phyloP scores from a whole-genome alignment of 2,888 invertebrate species.

The Boloria euphrosyne region DNA sequence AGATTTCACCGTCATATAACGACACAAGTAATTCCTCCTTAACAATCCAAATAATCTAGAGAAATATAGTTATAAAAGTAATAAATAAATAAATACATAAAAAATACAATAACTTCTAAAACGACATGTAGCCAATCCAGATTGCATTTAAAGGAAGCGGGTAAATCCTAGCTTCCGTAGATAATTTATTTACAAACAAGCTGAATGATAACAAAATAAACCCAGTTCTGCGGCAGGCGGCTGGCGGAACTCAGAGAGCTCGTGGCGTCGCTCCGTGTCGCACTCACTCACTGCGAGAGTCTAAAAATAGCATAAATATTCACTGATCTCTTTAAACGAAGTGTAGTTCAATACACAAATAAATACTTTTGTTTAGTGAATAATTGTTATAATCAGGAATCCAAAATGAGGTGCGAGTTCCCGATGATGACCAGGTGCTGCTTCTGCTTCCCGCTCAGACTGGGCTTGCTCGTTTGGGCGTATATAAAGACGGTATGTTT shows the following conservation, averaged over 20 bases:
- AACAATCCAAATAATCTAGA: too few relatives aligned
- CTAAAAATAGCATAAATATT: too few relatives aligned
- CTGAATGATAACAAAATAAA: slow-evolving; percentile 10
- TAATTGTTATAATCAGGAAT: not conserved
- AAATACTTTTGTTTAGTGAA: not conserved
- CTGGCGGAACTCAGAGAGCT: too few relatives aligned
- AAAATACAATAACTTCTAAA: too few relatives aligned
- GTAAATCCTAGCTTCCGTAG: slow-evolving; percentile 2
- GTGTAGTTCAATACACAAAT: not conserved
- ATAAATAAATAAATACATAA: too few relatives aligned
- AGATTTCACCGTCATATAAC: too few relatives aligned
- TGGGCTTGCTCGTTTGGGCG: slow-evolving; percentile 44
- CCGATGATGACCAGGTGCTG: slow-evolving; percentile 41
- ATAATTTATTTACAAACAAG: slow-evolving; percentile 12
- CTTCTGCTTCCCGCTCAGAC: slow-evolving; percentile 41
- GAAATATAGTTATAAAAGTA: too few relatives aligned
- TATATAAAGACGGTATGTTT: slow-evolving; percentile 46
- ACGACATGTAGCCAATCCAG: too few relatives aligned
- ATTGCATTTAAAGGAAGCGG: not conserved
- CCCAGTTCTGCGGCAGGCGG: too few relatives aligned
- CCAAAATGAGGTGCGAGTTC: slow-evolving; percentile 40
- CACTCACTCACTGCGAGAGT: too few relatives aligned
- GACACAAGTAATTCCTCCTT: too few relatives aligned
- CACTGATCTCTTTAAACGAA: not conserved
- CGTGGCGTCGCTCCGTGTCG: too few relatives aligned